Evolutionary conservation across 2,797 vertebrate species (phyloP).

Genomic region (Nasua narica): DNA sequence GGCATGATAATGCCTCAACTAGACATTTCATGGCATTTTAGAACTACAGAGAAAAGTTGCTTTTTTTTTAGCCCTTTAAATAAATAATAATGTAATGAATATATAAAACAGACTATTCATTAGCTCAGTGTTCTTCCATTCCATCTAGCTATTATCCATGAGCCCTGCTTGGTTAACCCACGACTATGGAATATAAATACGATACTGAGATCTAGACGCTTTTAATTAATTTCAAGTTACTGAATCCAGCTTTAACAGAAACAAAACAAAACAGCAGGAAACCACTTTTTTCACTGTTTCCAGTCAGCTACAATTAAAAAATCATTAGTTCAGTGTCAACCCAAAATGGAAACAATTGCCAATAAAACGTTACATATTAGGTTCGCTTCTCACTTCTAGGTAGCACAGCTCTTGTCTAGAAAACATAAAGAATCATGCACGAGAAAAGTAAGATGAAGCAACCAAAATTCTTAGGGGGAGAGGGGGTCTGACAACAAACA

Average conservation of each 20-base stretch:
- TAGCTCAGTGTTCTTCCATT: background rate
- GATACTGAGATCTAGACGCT: slow-evolving; percentile 55
- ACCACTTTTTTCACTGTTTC: slow-evolving; percentile 58
- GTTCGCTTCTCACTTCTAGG: slow-evolving; percentile 51
- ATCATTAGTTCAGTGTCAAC: slow-evolving; percentile 67
- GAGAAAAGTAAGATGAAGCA: slow-evolving; percentile 11
- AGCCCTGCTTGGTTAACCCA: slow-evolving; percentile 35
- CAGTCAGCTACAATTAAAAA: slow-evolving; percentile 76
- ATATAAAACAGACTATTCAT: background rate
- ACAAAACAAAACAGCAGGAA: slow-evolving; percentile 53
- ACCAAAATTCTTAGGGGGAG: background rate
- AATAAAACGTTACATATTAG: slow-evolving; percentile 9
- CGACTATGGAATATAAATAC: slow-evolving; percentile 57
- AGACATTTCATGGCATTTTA: background rate
- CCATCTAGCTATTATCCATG: slow-evolving; percentile 47
- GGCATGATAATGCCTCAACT: background rate
- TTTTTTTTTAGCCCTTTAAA: background rate
- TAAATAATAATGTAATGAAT: slow-evolving; percentile 44
- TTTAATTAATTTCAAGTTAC: slow-evolving; percentile 77
- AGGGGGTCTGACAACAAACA: background rate
- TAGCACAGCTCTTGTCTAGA: slow-evolving; percentile 52
- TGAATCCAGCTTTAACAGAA: slow-evolving; percentile 53
- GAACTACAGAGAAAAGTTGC: background rate
- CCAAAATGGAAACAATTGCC: slow-evolving; percentile 67
- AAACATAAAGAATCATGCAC: slow-evolving; percentile 31